Evolutionary conservation across 2,888 invertebrate genomes (phyloP).

Genomic region (Chrysotoxum bicinctum): DNA sequence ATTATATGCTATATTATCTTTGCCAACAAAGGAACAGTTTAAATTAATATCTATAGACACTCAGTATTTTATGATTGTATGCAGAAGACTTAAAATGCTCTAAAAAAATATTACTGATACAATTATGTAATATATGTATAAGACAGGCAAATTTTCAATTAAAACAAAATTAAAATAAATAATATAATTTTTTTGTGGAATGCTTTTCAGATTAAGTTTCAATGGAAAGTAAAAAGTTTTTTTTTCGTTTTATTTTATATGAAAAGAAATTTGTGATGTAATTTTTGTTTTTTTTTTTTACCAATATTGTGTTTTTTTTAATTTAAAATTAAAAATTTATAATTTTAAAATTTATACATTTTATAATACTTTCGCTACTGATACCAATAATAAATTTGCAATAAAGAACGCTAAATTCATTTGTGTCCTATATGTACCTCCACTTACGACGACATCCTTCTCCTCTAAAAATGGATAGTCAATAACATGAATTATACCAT

Average conservation of each 20-base stretch:
- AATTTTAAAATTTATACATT: constrained; percentile 67
- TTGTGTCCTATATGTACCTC: constrained; percentile 80
- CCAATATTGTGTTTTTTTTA: constrained; percentile 23
- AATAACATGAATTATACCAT: constrained; percentile 97
- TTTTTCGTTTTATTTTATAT: constrained; percentile 1
- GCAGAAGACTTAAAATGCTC: constrained; percentile 18
- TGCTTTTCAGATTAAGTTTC: constrained; percentile 22
- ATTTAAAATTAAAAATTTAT: constrained; percentile 48
- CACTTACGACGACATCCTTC: constrained; percentile 88
- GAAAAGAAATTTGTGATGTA: constrained; percentile 37
- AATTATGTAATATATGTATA: not conserved
- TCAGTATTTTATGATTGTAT: constrained; percentile 18
- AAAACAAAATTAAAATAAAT: constrained; percentile 10
- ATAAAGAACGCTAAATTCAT: constrained; percentile 80
- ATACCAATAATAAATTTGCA: constrained; percentile 81
- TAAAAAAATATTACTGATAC: constrained; percentile 19
- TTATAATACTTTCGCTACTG: constrained; percentile 81
- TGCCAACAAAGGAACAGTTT: constrained; percentile 48
- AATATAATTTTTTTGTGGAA: constrained; percentile 24
- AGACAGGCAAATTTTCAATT: constrained; percentile 30
- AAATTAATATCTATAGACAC: constrained; percentile 32
- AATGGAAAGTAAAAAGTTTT: constrained; percentile 26
- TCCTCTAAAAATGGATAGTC: constrained; percentile 92
- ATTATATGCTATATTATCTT: constrained; percentile 14
- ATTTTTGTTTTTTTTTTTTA: constrained; percentile 4